Base-by-base conservation (phyloP, 2,113 vertebrate species). In the Etheostoma spectabile region DNA sequence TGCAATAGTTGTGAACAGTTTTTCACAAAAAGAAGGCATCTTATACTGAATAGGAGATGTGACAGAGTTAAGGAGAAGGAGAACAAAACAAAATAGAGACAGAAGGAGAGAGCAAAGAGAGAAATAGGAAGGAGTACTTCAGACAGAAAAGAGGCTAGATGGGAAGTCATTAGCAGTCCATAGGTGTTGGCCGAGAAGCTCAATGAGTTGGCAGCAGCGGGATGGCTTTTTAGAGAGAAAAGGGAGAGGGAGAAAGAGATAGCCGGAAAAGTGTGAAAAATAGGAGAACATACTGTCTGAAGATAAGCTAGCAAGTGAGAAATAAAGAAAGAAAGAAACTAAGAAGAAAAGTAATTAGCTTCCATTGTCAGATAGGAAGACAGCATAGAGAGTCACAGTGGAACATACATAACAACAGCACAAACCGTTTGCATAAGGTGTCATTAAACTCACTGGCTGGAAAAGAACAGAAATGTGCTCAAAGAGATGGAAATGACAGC, bases 1-100 rank as follows among this genome's bases (percentile, higher is more conserved):
- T 70, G 22, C 55, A 88, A 77, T 73, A 88, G 55, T 86, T 56
- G 66, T 77, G 73, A 86, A 86, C 57, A 87, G 56, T 62, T 77
- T 74, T 62, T 22, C 22, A 78, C 67, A 84, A 79, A 85, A 65
- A 67, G n/a, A 49, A 79, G 48, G 52, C 21, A 63, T 69, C 60
- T 77, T 70, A 69, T 46, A 52, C 57, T 18, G 38, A 51, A 80
- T 27, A 66, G 62, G 21, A n/a, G 42, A 42, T 4, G 78, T 21
- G 21, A 74, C n/a, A 0, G 6, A 63, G 56, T 16, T 27, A 60
- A 70, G 49, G 35, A 27, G n/a, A 33, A 1, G 11, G 45, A 22
- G 46, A 13, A 30, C 30, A 19, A 15, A 45, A 42, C 5, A 72
- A 62, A 22, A 35, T 6, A 42, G 14, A 65, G 18, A 65, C 30